These are phyloP conservation scores for Torymus texanus DNA, from an alignment of 2,888 invertebrate species.

Conservation along the genomic window DNA sequence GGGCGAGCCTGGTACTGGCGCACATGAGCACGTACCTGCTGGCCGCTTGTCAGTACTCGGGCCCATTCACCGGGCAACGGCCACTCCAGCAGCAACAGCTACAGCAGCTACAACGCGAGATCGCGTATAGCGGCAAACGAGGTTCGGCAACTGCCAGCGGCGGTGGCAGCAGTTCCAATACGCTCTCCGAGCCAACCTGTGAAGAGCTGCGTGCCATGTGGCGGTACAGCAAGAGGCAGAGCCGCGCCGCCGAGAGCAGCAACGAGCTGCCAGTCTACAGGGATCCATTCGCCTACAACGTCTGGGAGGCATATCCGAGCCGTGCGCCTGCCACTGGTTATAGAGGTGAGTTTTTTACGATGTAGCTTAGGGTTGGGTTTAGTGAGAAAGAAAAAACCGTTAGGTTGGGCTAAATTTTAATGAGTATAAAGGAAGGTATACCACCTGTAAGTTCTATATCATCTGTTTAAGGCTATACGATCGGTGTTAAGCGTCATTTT, in stretches of 20 bases:
- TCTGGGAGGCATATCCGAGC: constrained; percentile 84
- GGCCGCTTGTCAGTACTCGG: constrained; percentile 62
- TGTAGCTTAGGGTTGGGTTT: no score
- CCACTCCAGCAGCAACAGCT: constrained; percentile 19
- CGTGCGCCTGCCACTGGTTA: constrained; percentile 64
- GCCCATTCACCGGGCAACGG: constrained; percentile 59
- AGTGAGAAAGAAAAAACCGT: no score
- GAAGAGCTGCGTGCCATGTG: constrained; percentile 93
- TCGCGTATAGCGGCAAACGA: constrained; percentile 50
- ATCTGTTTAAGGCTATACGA: no score
- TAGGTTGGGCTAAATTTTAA: no score
- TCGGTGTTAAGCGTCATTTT: no score
- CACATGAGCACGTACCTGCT: constrained; percentile 63
- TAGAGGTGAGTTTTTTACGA: constrained; percentile 63
- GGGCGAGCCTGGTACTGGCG: constrained; percentile 65
- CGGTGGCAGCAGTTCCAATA: constrained; percentile 43
- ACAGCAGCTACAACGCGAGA: constrained; percentile 37
- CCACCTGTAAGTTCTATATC: no score
- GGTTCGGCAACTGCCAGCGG: constrained; percentile 34
- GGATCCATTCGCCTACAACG: constrained; percentile 88
- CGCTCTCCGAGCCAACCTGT: constrained; percentile 85
- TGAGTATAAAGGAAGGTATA: no score
- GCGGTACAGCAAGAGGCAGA: constrained; percentile 92
- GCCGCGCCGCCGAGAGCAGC: constrained; percentile 89
- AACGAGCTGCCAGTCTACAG: constrained; percentile 90